Evolutionary conservation across 2,113 vertebrate genomes (phyloP).

Genomic region (Podarcis raffonei): DNA sequence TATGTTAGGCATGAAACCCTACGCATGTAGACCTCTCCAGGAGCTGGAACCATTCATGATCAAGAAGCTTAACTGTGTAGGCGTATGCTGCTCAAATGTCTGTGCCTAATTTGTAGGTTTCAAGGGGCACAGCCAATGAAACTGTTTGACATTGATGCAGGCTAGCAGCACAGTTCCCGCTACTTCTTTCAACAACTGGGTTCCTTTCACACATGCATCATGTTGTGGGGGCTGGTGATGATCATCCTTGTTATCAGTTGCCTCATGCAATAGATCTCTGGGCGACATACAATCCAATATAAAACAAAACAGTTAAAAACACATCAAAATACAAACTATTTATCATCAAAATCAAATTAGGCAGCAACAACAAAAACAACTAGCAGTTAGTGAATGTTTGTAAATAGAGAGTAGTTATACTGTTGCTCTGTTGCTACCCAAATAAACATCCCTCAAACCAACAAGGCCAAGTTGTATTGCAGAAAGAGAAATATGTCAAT

Average conservation of each 20-base stretch:
- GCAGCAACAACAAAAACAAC: too few relatives aligned
- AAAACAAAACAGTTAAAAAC: too few relatives aligned
- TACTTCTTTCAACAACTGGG: not conserved
- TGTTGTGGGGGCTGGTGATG: too few relatives aligned
- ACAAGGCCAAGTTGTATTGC: not conserved
- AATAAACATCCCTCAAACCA: not conserved
- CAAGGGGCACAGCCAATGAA: not conserved
- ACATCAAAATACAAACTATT: too few relatives aligned
- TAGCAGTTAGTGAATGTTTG: not conserved
- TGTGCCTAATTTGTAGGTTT: not conserved
- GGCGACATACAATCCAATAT: too few relatives aligned
- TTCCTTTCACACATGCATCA: not conserved
- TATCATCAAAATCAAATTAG: too few relatives aligned
- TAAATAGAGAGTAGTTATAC: not conserved
- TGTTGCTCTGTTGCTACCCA: not conserved
- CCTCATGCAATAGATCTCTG: too few relatives aligned
- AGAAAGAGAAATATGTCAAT: not conserved
- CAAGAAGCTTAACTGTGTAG: not conserved
- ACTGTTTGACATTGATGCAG: not conserved
- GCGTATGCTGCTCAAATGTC: not conserved
- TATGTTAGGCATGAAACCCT: too few relatives aligned
- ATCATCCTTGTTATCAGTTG: too few relatives aligned
- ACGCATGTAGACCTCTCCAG: not conserved
- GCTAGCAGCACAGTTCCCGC: too few relatives aligned
- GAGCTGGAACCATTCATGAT: not conserved